These are phyloP conservation scores for Siniperca scherzeri DNA, from an alignment of 2,797 vertebrate genomes.

Conservation along the genomic window DNA sequence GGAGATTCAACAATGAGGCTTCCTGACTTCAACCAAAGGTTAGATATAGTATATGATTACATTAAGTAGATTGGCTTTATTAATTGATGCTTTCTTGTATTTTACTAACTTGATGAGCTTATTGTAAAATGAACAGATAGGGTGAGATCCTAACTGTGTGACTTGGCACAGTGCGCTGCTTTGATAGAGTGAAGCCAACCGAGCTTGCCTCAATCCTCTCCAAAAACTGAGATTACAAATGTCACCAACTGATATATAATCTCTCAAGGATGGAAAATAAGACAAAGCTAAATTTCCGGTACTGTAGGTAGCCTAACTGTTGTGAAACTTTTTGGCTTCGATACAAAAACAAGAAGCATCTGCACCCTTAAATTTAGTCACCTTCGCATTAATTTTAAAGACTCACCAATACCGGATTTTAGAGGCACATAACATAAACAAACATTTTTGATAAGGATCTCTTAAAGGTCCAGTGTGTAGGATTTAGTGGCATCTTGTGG, in stretches of 20 bases:
- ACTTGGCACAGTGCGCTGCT: not conserved
- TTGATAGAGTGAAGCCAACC: not conserved
- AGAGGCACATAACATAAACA: too few relatives aligned
- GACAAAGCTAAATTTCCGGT: too few relatives aligned
- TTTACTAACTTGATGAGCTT: not conserved
- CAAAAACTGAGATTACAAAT: slow-evolving; percentile 24
- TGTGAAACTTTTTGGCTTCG: not conserved
- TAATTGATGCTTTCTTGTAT: not conserved
- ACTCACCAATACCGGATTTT: too few relatives aligned
- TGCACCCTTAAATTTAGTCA: not conserved
- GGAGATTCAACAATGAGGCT: not conserved
- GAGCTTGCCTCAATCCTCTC: not conserved
- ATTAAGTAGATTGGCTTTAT: not conserved
- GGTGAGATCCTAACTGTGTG: not conserved
- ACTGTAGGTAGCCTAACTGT: too few relatives aligned
- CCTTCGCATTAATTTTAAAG: too few relatives aligned
- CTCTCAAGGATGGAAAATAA: not conserved
- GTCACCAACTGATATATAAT: not conserved
- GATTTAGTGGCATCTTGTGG: too few relatives aligned
- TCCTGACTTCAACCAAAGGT: not conserved
- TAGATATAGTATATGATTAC: not conserved
- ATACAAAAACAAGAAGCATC: not conserved
- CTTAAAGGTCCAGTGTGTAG: too few relatives aligned
- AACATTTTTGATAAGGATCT: too few relatives aligned
- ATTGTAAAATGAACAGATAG: not conserved